A percentile compares a stretch with the other conserved stretches of the same genome.
Evolutionary conservation across 2,797 vertebrate species (phyloP).

Genomic region (Ibycter americanus): DNA sequence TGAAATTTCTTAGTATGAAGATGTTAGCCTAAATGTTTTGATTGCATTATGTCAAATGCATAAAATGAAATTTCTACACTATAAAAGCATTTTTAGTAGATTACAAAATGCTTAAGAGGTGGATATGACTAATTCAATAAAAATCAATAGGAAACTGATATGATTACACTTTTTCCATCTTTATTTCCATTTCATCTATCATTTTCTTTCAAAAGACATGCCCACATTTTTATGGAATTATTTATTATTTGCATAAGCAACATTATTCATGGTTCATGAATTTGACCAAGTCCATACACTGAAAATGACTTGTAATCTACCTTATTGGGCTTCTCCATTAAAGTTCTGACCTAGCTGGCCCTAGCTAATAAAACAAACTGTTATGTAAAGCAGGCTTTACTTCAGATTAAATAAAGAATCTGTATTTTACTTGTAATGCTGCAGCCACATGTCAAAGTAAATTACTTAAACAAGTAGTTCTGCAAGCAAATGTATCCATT

Average conservation of each 20-base stretch:
- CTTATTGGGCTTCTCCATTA: neutral
- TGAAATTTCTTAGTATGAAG: conserved; percentile 84
- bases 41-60: conserved; percentile 86
- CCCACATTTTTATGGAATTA: neutral
- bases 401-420: conserved; percentile 31
- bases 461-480: conserved; percentile 35
- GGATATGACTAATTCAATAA: conserved; percentile 86
- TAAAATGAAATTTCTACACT: conserved; percentile 89
- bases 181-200: conserved; percentile 6
- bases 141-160: conserved; percentile 85
- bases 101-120: conserved; percentile 88
- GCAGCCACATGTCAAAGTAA: neutral
- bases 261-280: neutral
- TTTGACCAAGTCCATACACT: neutral
- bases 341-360: neutral
- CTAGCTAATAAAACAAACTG: neutral
- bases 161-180: conserved; percentile 80
- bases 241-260: neutral
- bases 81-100: conserved; percentile 85
- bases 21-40: conserved; percentile 84
- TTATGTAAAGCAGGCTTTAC: neutral
- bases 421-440: neutral
- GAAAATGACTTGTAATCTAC: neutral
- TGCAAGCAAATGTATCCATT: conserved; percentile 17
- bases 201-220: conserved; percentile 37